These are phyloP conservation scores for Xylophagus ater DNA, from an alignment of 2,888 invertebrate genomes.

Conservation along the genomic window DNA sequence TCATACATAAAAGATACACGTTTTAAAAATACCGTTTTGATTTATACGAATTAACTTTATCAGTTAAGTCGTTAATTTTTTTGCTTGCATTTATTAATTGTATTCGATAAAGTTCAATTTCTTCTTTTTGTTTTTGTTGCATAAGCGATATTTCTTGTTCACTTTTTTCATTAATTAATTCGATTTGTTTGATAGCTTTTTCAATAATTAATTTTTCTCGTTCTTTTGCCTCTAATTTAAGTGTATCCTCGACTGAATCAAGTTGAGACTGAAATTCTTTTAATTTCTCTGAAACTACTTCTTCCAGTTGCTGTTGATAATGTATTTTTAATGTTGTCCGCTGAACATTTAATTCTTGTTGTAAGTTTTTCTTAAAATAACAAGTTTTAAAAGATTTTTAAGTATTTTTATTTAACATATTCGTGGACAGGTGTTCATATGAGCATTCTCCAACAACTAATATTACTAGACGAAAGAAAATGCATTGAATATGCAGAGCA, in stretches of 20 bases:
- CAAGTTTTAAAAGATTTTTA: neutral
- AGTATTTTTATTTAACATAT: neutral
- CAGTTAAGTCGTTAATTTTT: slow-evolving; percentile 53
- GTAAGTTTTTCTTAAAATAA: slow-evolving; percentile 39
- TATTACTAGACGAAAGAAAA: no score
- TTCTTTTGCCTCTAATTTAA: slow-evolving; percentile 51
- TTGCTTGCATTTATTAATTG: slow-evolving; percentile 59
- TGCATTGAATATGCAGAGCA: slow-evolving; percentile 28
- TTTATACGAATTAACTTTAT: slow-evolving; percentile 39
- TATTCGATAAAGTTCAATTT: slow-evolving; percentile 58
- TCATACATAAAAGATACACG: neutral
- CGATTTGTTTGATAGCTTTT: slow-evolving; percentile 59
- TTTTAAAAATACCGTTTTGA: slow-evolving; percentile 26
- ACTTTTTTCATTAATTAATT: slow-evolving; percentile 59
- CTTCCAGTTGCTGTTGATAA: slow-evolving; percentile 72
- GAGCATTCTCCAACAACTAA: no score
- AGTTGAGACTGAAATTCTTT: slow-evolving; percentile 67
- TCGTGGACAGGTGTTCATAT: no score
- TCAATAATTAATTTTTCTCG: slow-evolving; percentile 57
- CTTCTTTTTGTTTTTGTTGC: slow-evolving; percentile 69
- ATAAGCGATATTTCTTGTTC: slow-evolving; percentile 61
- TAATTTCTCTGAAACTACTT: slow-evolving; percentile 62
- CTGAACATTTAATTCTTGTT: slow-evolving; percentile 48
- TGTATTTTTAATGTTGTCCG: slow-evolving; percentile 58
- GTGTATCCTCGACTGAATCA: slow-evolving; percentile 53